phyloP scores from a whole-genome alignment of 2,113 vertebrate species.

The Circaetus cinerascens region DNA sequence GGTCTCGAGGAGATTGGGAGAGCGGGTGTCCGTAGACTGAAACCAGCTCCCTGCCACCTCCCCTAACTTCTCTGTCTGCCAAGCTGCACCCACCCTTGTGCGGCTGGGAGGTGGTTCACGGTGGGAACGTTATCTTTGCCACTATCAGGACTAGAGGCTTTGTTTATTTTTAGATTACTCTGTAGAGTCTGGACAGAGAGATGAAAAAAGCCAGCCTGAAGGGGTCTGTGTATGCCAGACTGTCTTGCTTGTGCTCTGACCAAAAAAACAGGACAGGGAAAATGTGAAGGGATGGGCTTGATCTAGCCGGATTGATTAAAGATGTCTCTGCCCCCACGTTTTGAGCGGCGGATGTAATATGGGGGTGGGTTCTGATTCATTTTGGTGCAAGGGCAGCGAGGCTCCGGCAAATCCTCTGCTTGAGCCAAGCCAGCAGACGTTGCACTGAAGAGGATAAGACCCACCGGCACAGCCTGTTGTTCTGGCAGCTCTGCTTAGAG shows the following conservation, averaged over 20 bases:
- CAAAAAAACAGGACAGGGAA: not conserved
- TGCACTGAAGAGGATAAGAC: not conserved
- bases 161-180: slow-evolving; percentile 40
- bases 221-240: not conserved
- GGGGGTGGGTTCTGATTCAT: slow-evolving; percentile 8
- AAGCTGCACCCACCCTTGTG: not conserved
- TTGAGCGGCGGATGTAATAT: not conserved
- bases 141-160: not conserved
- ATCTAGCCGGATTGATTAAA: not conserved
- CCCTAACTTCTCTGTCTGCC: not conserved
- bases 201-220: slow-evolving; percentile 17
- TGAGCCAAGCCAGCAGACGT: not conserved
- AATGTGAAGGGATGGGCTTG: not conserved
- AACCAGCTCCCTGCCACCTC: not conserved
- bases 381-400: not conserved
- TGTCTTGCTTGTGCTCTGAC: not conserved
- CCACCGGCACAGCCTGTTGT: not conserved
- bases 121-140: not conserved
- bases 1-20: not conserved
- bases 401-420: not conserved
- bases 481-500: not conserved
- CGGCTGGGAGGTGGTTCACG: not conserved
- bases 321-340: not conserved
- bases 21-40: not conserved
- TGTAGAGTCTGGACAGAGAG: not conserved